A percentile compares a stretch with the other conserved stretches of the same genome.
These are phyloP conservation scores for Tetraodon nigroviridis DNA, from an alignment of 2,113 vertebrate genomes.

Conservation along the genomic window DNA sequence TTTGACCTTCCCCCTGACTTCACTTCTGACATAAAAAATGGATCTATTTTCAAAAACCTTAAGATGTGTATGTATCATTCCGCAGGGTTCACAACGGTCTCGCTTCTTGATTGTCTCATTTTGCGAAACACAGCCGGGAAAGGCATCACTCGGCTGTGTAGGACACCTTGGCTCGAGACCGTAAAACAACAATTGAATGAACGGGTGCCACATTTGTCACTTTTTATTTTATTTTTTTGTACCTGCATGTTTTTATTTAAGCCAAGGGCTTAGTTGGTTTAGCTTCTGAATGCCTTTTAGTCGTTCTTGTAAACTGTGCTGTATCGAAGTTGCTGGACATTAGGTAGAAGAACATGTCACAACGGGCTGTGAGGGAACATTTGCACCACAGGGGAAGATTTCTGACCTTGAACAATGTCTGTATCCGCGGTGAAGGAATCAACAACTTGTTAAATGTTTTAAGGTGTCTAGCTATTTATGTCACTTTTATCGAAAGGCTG, in stretches of 20 bases:
- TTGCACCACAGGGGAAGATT: slow-evolving; percentile 30
- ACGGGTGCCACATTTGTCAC: slow-evolving; percentile 70
- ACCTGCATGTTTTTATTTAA: slow-evolving; percentile 64
- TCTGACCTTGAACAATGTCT: slow-evolving; percentile 64
- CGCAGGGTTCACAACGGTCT: not conserved
- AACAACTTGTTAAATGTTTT: slow-evolving; percentile 35
- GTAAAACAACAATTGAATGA: slow-evolving; percentile 34
- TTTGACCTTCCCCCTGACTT: not conserved
- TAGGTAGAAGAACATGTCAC: slow-evolving; percentile 8
- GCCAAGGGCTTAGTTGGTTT: slow-evolving; percentile 21
- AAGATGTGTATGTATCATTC: not conserved
- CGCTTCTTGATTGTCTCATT: slow-evolving; percentile 1
- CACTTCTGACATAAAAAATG: not conserved
- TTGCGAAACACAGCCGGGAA: slow-evolving; percentile 35
- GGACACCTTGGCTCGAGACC: slow-evolving; percentile 19
- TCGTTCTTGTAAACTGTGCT: slow-evolving; percentile 30
- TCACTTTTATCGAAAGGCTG: slow-evolving; percentile 12
- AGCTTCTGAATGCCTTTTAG: slow-evolving; percentile 53
- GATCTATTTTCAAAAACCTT: not conserved
- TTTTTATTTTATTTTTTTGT: slow-evolving; percentile 55
- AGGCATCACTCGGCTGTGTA: slow-evolving; percentile 18
- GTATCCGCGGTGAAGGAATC: slow-evolving; percentile 35
- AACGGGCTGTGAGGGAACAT: slow-evolving; percentile 1
- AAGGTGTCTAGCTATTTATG: slow-evolving; percentile 17
- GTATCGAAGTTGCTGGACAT: slow-evolving; percentile 41